Evolutionary conservation across 1,140 invertebrate genomes (phyloP).

Genomic region (Megalopta genalis): DNA sequence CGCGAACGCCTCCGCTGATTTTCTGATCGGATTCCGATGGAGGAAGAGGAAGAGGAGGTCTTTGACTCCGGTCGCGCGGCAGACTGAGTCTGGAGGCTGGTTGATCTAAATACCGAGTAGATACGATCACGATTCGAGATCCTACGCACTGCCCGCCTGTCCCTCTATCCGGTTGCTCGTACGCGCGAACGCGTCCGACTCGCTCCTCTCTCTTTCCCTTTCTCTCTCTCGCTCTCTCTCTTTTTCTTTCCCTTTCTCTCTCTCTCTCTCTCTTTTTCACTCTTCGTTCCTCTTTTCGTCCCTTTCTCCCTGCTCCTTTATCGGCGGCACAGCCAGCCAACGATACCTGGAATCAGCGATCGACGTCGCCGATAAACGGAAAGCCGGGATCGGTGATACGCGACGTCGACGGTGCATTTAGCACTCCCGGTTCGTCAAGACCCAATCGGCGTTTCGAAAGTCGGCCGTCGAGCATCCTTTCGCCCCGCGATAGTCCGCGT

Average conservation of each 20-base stretch:
- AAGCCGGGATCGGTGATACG: conserved; percentile 26
- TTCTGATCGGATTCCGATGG: conserved; percentile 53
- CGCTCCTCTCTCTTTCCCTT: neutral
- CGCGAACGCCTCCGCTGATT: conserved; percentile 53
- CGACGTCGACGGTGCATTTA: conserved; percentile 33
- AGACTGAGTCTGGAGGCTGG: conserved; percentile 59
- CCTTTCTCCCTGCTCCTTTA: conserved; percentile 8
- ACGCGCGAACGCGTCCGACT: neutral
- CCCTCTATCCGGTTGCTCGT: conserved; percentile 42
- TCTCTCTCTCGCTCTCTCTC: neutral
- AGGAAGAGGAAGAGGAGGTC: conserved; percentile 49
- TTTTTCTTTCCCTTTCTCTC: neutral
- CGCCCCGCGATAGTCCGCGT: neutral
- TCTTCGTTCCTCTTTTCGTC: no score
- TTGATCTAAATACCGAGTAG: conserved; percentile 61
- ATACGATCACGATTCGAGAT: conserved; percentile 58
- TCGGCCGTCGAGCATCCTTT: conserved; percentile 40
- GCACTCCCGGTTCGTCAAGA: conserved; percentile 37
- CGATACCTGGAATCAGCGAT: conserved; percentile 40
- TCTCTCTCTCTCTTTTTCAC: neutral
- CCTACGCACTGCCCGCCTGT: conserved; percentile 39
- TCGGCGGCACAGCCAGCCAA: conserved; percentile 15
- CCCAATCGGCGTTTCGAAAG: conserved; percentile 34
- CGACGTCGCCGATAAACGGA: conserved; percentile 12
- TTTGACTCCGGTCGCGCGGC: conserved; percentile 54